Evolutionary conservation across 2,888 invertebrate genomes (phyloP).

Genomic region (Pristionchus arcanus): DNA sequence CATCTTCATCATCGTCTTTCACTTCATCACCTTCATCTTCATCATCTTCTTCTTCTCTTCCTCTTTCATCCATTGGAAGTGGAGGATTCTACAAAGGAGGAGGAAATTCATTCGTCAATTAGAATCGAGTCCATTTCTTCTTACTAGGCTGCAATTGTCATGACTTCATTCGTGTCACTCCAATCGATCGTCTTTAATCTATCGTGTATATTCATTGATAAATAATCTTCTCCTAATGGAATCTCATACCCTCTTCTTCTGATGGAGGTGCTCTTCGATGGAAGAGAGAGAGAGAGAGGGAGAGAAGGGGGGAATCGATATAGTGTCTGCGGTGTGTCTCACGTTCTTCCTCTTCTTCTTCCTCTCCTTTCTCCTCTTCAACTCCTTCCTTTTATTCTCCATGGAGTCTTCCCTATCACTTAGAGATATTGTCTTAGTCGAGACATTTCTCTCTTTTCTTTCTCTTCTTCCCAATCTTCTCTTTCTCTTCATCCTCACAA

Average conservation of each 20-base stretch:
- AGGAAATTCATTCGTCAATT: conserved; percentile 51
- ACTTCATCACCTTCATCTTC: neutral
- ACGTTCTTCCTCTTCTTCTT: conserved; percentile 18
- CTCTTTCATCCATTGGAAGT: conserved; percentile 41
- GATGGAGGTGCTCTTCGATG: conserved; percentile 9
- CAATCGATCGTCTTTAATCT: neutral
- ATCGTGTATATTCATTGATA: conserved; percentile 28
- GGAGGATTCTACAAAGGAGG: conserved; percentile 55
- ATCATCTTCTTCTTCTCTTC: conserved; percentile 16
- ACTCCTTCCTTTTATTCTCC: neutral
- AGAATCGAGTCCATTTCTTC: neutral
- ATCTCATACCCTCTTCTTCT: neutral
- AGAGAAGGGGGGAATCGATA: conserved; percentile 35
- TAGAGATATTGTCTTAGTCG: neutral
- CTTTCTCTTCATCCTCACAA: neutral
- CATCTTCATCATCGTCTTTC: neutral
- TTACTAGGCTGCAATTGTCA: conserved; percentile 29
- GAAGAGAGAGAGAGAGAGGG: conserved; percentile 39
- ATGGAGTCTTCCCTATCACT: conserved; percentile 23
- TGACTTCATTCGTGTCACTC: conserved; percentile 45
- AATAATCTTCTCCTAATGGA: neutral
- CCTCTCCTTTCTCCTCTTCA: neutral
- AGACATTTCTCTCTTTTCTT: conserved; percentile 22
- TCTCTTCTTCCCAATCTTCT: conserved; percentile 27
- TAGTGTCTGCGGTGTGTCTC: neutral